A percentile compares a stretch with the other conserved stretches of the same genome.
Conservation (phyloP, 2,113 vertebrate genomes). For the Urocitellus parryii region DNA sequence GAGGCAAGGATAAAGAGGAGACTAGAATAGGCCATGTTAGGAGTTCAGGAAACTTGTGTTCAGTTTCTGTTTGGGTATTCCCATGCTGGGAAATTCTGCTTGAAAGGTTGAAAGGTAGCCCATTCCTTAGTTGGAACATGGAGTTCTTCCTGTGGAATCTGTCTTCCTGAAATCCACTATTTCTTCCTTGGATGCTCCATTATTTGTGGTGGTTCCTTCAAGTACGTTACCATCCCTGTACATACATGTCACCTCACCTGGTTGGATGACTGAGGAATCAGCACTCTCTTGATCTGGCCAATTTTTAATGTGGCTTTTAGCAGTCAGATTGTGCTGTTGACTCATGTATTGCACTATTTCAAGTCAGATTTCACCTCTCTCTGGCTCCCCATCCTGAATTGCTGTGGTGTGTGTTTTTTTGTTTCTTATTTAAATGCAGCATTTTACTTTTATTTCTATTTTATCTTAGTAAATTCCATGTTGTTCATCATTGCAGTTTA, state of each 20-base stretch:
- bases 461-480: conserved; percentile 23
- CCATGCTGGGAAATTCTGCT: background rate
- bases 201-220: background rate
- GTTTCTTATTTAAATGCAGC: background rate
- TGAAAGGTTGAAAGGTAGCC: background rate
- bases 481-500: conserved; percentile 21
- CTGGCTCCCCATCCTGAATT: background rate
- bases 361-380: background rate
- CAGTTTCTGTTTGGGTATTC: background rate
- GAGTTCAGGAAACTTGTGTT: background rate
- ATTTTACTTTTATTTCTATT: conserved; percentile 36
- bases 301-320: background rate
- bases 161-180: background rate
- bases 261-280: background rate
- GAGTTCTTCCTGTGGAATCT: background rate
- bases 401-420: background rate
- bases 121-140: background rate
- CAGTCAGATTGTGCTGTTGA: background rate
- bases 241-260: background rate
- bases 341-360: background rate
- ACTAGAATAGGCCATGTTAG: background rate
- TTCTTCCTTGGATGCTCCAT: background rate
- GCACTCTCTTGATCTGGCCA: background rate
- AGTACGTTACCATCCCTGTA: background rate
- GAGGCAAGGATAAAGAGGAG: background rate